Conservation (phyloP, 2,113 vertebrate species). For the Ornithorhynchus anatinus region DNA sequence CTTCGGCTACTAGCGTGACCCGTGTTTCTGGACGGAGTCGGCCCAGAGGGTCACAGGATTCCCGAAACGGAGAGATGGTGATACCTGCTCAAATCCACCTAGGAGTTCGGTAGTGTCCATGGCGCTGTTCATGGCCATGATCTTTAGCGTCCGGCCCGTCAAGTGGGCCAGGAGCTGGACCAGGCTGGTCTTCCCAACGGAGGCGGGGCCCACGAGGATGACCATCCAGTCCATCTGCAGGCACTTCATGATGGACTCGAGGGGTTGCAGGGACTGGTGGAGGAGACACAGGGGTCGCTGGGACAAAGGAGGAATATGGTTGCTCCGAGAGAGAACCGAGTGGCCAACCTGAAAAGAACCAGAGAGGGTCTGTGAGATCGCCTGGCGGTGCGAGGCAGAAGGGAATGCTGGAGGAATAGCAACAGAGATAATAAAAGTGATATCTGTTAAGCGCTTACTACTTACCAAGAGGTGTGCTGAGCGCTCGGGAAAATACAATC, state of each 20-base stretch:
- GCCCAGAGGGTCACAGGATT: too few species aligned
- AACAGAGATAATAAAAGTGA: neutral
- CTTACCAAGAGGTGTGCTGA: too few species aligned
- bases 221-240: constrained; percentile 97
- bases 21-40: too few species aligned
- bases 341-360: constrained; percentile 82
- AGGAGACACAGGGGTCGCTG: constrained; percentile 84
- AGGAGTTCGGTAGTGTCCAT: constrained; percentile 97
- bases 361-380: neutral
- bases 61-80: too few species aligned
- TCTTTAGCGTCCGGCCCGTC: constrained; percentile 84
- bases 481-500: too few species aligned
- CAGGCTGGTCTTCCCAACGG: constrained; percentile 91
- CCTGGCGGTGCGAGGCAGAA: neutral
- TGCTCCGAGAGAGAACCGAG: constrained; percentile 87
- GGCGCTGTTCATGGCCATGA: constrained; percentile 96
- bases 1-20: too few species aligned
- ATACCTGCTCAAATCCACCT: constrained; percentile 97
- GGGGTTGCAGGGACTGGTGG: constrained; percentile 84
- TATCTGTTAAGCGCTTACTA: too few species aligned
- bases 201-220: constrained; percentile 90
- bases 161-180: constrained; percentile 90
- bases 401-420: neutral
- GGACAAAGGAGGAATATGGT: constrained; percentile 68
- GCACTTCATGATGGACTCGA: constrained; percentile 96